phyloP scores from a whole-genome alignment of 2,797 vertebrate species.

The Tragelaphus eurycerus region DNA sequence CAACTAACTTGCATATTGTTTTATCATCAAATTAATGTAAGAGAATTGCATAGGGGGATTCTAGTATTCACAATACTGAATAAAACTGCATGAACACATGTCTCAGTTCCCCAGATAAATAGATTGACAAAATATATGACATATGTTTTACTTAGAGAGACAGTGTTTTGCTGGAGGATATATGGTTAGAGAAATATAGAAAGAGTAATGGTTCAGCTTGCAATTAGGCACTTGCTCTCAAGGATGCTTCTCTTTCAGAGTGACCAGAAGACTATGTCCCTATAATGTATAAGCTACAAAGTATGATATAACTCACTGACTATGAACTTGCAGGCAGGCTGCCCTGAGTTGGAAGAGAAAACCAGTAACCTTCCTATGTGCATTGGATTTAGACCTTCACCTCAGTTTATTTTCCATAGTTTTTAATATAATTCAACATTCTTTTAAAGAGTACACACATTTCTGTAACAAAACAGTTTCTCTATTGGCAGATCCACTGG shows the following conservation, averaged over 20 bases:
- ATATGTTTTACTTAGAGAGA: background rate
- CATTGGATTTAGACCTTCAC: background rate
- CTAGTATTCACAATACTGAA: background rate
- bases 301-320: background rate
- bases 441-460: background rate
- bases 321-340: no score
- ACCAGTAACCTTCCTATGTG: background rate
- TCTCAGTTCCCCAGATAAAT: background rate
- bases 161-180: background rate
- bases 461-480: background rate
- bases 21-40: constrained; percentile 34
- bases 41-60: background rate
- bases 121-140: background rate
- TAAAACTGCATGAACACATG: background rate
- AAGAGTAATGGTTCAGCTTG: background rate
- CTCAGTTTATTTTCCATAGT: background rate
- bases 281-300: background rate
- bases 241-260: background rate
- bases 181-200: background rate
- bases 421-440: constrained; percentile 12
- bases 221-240: background rate
- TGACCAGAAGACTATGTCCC: no score
- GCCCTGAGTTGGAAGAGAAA: background rate
- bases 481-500: background rate
- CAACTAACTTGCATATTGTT: background rate